These are phyloP conservation scores for Potorous gilbertii DNA, from an alignment of 2,797 vertebrate species.

Conservation along the genomic window DNA sequence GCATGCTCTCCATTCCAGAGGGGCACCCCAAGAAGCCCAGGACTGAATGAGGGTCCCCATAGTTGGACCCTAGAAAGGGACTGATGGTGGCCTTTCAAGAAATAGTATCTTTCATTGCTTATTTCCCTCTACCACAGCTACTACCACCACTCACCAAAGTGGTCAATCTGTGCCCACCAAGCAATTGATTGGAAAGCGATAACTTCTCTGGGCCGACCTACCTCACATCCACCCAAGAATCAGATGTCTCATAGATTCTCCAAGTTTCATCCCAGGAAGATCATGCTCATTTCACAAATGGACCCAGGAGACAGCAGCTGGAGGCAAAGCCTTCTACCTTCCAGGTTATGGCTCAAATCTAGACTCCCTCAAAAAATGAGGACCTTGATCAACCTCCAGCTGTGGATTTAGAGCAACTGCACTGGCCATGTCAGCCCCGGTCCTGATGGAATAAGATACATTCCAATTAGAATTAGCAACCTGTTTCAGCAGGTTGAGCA, in stretches of 20 bases:
- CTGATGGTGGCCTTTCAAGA: neutral
- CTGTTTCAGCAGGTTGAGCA: neutral
- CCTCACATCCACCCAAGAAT: neutral
- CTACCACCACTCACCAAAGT: neutral
- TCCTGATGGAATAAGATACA: neutral
- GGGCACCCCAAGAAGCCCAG: neutral
- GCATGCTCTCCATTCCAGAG: neutral
- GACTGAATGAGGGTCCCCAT: neutral
- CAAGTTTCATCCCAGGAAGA: neutral
- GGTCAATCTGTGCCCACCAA: neutral
- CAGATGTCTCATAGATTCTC: neutral
- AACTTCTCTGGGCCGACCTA: neutral
- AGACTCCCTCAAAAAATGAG: neutral
- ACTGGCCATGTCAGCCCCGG: neutral
- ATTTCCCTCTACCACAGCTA: neutral
- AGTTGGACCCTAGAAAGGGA: neutral
- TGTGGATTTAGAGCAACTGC: neutral
- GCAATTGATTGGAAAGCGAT: neutral
- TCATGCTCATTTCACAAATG: neutral
- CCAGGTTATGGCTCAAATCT: neutral
- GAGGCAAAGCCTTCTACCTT: neutral
- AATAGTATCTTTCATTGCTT: neutral
- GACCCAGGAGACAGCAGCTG: neutral
- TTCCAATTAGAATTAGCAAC: conserved; percentile 60
- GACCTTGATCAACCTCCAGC: neutral